A percentile compares a stretch with the other conserved stretches of the same genome.
These are phyloP conservation scores for Drosophila chauvacae DNA, from an alignment of 1,140 invertebrate species.

Conservation along the genomic window DNA sequence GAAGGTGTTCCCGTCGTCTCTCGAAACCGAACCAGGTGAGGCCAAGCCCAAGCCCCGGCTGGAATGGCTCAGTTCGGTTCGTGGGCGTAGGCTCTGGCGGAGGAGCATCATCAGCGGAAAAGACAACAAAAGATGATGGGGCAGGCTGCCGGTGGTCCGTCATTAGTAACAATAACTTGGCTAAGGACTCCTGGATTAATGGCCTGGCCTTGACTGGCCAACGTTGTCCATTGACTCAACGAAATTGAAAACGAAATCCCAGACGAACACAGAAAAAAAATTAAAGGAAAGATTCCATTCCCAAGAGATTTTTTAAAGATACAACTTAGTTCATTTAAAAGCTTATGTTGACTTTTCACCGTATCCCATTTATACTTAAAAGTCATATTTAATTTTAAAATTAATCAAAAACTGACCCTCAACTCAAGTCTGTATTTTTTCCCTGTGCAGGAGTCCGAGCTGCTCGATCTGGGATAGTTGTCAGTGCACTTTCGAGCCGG, in stretches of 20 bases:
- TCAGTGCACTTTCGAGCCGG: conserved; percentile 77
- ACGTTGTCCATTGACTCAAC: conserved; percentile 54
- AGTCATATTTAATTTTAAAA: neutral
- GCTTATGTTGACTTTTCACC: too few relatives aligned
- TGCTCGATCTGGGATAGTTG: conserved; percentile 71
- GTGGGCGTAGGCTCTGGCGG: conserved; percentile 25
- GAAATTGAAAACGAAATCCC: conserved; percentile 42
- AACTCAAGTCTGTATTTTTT: neutral
- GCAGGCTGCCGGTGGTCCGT: conserved; percentile 23
- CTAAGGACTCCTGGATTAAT: conserved; percentile 51
- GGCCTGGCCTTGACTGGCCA: conserved; percentile 48
- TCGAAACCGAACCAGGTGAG: conserved; percentile 26
- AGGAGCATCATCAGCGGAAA: conserved; percentile 25
- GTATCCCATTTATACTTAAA: neutral
- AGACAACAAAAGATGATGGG: conserved; percentile 33
- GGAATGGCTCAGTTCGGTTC: conserved; percentile 5
- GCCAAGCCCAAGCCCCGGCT: conserved; percentile 37
- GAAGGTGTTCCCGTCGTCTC: conserved; percentile 38
- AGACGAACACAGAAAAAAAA: conserved; percentile 5
- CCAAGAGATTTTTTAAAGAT: too few relatives aligned
- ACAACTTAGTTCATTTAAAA: too few relatives aligned
- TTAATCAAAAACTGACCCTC: neutral
- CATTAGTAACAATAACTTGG: conserved; percentile 70
- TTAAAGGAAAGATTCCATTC: too few relatives aligned
- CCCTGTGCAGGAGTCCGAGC: conserved; percentile 5